Conservation (phyloP, 1,140 invertebrate genomes). For the Calosoma granatense region DNA sequence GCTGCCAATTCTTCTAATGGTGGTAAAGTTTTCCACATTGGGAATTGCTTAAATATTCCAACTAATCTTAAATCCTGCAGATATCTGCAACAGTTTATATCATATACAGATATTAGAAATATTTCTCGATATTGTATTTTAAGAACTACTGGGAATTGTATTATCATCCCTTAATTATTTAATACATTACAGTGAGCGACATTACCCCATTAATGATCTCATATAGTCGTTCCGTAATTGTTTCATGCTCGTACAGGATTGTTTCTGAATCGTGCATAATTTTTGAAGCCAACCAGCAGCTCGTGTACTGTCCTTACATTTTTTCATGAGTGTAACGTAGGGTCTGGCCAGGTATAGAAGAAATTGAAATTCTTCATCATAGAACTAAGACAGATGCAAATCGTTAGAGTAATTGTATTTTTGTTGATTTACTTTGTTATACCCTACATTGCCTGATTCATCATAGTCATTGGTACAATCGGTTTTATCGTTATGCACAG, state of each 20-base stretch:
- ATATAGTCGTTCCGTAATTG: slow-evolving; percentile 38
- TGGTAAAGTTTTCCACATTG: slow-evolving; percentile 29
- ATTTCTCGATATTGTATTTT: too few species aligned
- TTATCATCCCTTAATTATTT: too few species aligned
- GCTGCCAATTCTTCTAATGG: slow-evolving; percentile 33
- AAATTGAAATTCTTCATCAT: slow-evolving; percentile 36
- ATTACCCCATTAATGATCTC: slow-evolving; percentile 35
- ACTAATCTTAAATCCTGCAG: slow-evolving; percentile 27
- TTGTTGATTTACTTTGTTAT: too few species aligned
- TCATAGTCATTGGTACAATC: slow-evolving; percentile 29
- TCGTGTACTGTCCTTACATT: slow-evolving; percentile 29
- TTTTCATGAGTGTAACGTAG: slow-evolving; percentile 29
- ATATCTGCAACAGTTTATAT: slow-evolving; percentile 19
- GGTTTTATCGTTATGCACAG: slow-evolving; percentile 21
- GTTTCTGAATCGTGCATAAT: slow-evolving; percentile 30
- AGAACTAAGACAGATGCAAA: slow-evolving; percentile 21
- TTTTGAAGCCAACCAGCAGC: slow-evolving; percentile 36
- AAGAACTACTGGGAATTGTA: too few species aligned
- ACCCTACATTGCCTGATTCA: too few species aligned
- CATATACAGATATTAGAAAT: too few species aligned
- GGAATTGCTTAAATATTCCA: slow-evolving; percentile 36
- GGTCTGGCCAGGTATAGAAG: slow-evolving; percentile 34
- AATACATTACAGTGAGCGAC: too few species aligned
- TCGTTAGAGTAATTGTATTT: too few species aligned
- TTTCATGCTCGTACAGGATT: slow-evolving; percentile 34